Evolutionary conservation across 2,797 vertebrate species (phyloP).

Genomic region (Galago senegalensis): DNA sequence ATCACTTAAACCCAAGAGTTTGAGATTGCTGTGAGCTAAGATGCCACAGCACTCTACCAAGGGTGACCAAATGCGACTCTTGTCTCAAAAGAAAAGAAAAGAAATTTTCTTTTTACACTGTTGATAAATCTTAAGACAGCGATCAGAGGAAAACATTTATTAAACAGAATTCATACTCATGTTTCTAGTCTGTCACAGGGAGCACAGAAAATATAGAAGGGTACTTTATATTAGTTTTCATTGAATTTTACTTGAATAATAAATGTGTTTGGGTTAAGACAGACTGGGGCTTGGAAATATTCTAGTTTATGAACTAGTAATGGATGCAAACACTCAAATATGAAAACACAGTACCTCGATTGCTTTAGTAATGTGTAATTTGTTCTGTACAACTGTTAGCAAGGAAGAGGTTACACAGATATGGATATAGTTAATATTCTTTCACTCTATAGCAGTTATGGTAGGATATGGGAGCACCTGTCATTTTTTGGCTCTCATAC

Average conservation of each 20-base stretch:
- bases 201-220: background rate
- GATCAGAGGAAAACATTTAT: constrained; percentile 27
- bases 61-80: too few species aligned
- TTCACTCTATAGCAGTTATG: background rate
- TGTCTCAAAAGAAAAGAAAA: background rate
- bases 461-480: background rate
- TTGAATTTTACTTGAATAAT: constrained; percentile 31
- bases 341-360: background rate
- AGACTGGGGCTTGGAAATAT: constrained; percentile 13
- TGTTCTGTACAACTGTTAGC: background rate
- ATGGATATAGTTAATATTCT: background rate
- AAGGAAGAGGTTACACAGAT: constrained; percentile 8
- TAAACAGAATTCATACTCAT: background rate
- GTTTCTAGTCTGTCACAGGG: background rate
- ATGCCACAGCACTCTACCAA: too few species aligned
- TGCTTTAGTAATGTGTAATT: constrained; percentile 24
- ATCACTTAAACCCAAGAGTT: too few species aligned
- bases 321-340: background rate
- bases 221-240: constrained; percentile 35
- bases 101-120: background rate
- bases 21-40: too few species aligned
- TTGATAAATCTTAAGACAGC: constrained; percentile 10
- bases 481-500: constrained; percentile 20
- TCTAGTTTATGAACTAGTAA: constrained; percentile 26
- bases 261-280: background rate